Evolutionary conservation across 2,888 invertebrate genomes (phyloP).

Genomic region (Conistra vaccinii): DNA sequence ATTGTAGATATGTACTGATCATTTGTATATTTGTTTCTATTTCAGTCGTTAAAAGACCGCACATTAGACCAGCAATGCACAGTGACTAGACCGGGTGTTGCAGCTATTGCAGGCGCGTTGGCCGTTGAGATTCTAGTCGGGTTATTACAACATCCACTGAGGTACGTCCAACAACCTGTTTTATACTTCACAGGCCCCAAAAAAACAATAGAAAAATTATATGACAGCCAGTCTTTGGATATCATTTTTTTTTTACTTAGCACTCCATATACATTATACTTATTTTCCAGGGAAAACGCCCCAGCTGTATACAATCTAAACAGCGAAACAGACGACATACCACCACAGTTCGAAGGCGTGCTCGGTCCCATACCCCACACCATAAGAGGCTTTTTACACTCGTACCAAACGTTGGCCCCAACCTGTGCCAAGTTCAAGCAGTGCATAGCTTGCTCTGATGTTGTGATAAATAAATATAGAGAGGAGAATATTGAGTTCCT

Average conservation of each 20-base stretch:
- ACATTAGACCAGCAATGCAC: slow-evolving; percentile 99
- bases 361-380: slow-evolving; percentile 98
- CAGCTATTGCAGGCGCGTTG: slow-evolving; percentile 96
- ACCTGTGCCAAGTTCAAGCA: slow-evolving; percentile 96
- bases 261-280: not conserved
- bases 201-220: not conserved
- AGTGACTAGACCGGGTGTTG: slow-evolving; percentile 98
- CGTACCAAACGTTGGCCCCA: slow-evolving; percentile 95
- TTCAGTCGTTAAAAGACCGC: slow-evolving; percentile 96
- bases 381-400: slow-evolving; percentile 97
- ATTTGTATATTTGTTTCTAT: slow-evolving; percentile 8
- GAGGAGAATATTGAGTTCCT: slow-evolving; percentile 93
- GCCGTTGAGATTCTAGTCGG: slow-evolving; percentile 97
- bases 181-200: not conserved
- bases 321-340: slow-evolving; percentile 74
- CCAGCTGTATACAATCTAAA: slow-evolving; percentile 92
- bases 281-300: slow-evolving; percentile 89
- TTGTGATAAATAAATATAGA: slow-evolving; percentile 80
- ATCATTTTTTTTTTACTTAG: slow-evolving; percentile 4
- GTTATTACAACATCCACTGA: slow-evolving; percentile 95
- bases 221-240: not conserved
- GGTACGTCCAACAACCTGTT: slow-evolving; percentile 82
- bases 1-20: not conserved
- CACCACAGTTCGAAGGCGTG: slow-evolving; percentile 89
- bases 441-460: slow-evolving; percentile 97